phyloP scores from a whole-genome alignment of 2,797 vertebrate species.

The Eospalax fontanierii region DNA sequence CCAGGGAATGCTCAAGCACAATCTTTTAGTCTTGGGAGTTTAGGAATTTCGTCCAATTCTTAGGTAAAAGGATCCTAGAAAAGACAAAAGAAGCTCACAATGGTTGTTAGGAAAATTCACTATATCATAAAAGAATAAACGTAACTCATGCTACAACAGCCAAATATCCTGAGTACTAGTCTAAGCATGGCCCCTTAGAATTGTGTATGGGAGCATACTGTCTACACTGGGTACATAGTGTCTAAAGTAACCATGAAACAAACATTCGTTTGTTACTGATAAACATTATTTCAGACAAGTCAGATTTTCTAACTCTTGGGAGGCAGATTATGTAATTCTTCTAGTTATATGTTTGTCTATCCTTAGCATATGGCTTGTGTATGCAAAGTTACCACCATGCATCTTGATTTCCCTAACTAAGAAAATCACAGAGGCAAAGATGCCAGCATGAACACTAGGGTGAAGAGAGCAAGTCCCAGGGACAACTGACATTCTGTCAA shows the following conservation, averaged over 20 bases:
- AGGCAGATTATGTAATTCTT: no score
- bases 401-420: neutral
- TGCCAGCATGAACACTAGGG: neutral
- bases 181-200: neutral
- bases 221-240: no score
- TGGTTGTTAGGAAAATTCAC: neutral
- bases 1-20: neutral
- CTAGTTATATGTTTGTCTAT: no score
- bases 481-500: fast-evolving
- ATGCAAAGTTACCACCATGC: neutral
- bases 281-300: no score
- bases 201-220: no score
- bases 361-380: no score
- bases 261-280: no score
- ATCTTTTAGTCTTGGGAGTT: neutral
- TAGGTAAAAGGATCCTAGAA: neutral
- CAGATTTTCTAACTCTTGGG: no score
- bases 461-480: neutral
- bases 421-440: neutral
- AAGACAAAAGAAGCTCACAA: neutral
- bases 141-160: neutral
- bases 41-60: neutral
- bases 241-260: no score
- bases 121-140: slow-evolving; percentile 1
- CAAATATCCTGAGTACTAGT: neutral